Evolutionary conservation across 2,113 vertebrate genomes (phyloP).

Genomic region (Perca flavescens): DNA sequence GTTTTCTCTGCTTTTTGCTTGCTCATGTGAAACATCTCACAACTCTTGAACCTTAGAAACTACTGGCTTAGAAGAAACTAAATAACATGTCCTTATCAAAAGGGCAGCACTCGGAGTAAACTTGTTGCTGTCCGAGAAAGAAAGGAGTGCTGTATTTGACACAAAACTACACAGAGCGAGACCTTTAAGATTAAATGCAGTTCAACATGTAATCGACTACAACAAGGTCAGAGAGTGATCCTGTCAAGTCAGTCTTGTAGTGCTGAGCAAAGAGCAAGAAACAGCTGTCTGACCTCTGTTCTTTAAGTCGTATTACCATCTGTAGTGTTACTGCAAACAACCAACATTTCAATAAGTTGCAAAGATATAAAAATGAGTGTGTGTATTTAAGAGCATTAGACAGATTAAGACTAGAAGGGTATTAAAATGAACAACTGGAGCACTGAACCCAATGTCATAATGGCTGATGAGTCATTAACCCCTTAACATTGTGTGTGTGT

Average conservation of each 20-base stretch:
- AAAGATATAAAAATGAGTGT: background rate
- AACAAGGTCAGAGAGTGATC: background rate
- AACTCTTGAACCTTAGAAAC: background rate
- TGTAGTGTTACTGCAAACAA: conserved; percentile 23
- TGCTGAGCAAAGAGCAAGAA: conserved; percentile 4
- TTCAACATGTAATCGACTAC: conserved; percentile 14
- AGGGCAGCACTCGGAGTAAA: background rate
- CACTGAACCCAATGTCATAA: conserved; percentile 63
- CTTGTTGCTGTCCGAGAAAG: background rate
- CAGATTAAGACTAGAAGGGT: conserved; percentile 66
- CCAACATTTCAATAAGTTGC: conserved; percentile 19
- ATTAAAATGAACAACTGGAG: conserved; percentile 67
- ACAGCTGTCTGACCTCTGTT: conserved; percentile 17
- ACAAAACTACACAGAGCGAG: background rate
- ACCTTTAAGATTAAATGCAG: background rate
- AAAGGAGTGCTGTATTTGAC: background rate
- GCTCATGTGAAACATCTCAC: too few species aligned
- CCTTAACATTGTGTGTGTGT: conserved; percentile 24
- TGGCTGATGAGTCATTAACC: conserved; percentile 67
- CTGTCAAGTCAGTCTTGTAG: background rate
- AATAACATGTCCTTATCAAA: background rate
- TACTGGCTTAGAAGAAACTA: background rate
- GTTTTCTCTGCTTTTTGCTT: background rate
- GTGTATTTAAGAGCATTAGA: conserved; percentile 29
- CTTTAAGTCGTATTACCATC: conserved; percentile 36